Conservation (phyloP, 2,113 vertebrate species). For the Sitta europaea region DNA sequence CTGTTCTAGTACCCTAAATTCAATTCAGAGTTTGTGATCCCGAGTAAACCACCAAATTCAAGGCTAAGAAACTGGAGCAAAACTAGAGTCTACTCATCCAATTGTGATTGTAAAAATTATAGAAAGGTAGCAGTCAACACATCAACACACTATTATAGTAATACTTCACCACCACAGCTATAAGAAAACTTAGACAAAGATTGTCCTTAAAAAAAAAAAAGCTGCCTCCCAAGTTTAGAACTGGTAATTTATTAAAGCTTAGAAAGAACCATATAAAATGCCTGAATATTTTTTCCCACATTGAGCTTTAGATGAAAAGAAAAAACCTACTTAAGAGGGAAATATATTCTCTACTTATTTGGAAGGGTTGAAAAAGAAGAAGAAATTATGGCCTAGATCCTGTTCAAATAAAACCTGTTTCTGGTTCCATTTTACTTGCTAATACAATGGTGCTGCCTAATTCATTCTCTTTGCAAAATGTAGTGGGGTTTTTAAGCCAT, state of each 20-base stretch:
- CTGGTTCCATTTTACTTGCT: not conserved
- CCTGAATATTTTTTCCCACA: not conserved
- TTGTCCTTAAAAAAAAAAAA: not conserved
- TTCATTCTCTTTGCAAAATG: not conserved
- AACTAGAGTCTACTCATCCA: not conserved
- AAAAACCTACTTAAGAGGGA: not conserved
- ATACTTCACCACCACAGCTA: not conserved
- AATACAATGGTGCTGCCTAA: not conserved
- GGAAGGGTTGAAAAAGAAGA: not conserved
- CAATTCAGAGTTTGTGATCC: not conserved
- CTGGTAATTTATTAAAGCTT: not conserved
- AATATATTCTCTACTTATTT: not conserved
- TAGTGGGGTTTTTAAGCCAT: rapidly evolving
- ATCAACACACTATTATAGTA: not conserved
- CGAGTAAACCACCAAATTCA: not conserved
- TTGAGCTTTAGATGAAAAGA: not conserved
- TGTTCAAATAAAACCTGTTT: not conserved
- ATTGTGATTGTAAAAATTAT: not conserved
- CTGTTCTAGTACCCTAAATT: not conserved
- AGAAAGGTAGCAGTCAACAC: not conserved
- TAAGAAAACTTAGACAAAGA: not conserved
- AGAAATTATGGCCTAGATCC: not conserved
- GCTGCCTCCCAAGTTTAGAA: not conserved
- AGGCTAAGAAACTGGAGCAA: not conserved
- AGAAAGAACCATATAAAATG: not conserved